Base-by-base conservation (phyloP, 2,888 invertebrate genomes). In the Chrysodeixis includens region DNA sequence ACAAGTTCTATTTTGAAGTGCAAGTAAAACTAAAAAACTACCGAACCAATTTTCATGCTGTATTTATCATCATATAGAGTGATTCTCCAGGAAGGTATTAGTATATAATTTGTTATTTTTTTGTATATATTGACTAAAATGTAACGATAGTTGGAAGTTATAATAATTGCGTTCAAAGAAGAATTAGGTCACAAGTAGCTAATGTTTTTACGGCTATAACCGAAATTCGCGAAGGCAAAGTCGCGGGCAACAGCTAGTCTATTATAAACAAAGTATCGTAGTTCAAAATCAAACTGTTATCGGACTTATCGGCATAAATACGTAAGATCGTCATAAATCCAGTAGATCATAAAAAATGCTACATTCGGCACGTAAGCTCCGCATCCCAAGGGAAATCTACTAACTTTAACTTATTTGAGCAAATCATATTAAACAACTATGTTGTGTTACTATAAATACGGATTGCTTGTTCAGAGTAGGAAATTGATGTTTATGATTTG, bases 341-440 rank as follows among this genome's bases (percentile, higher is more conserved):
- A 72, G 65, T 62, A 65, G 71, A 66, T 71, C 75, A 79, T 85
- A 83, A 83, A 84, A 84, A 84, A 81, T 77, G 69, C 72, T 72
- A 74, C 63, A 69, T 70, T 78, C 76, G 74, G 71, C 76, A 74
- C 62, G 71, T 66, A 61, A 66, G 74, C 74, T 70, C 66, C 3
- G 6, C 26, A 30, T 14, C 86, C 79, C 74, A 1, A 14, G 86
- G 86, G 86, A 86, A 86, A 85, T 83, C 80, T 78, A 56, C 40
- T 6, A 20, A 72, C 83, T 79, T 82, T 84, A 76, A 81, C 79
- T 86, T 85, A 84, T 83, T 83, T 82, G 68, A 65, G 69, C 76
- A 81, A 80, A 82, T 82, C 73, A 77, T 82, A 81, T 83, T 84
- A 83, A 79, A 76, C 79, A 79, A 74, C 74, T 60, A 52, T 54